Evolutionary conservation across 1,140 invertebrate species (phyloP).

Genomic region (Streblospio benedicti): DNA sequence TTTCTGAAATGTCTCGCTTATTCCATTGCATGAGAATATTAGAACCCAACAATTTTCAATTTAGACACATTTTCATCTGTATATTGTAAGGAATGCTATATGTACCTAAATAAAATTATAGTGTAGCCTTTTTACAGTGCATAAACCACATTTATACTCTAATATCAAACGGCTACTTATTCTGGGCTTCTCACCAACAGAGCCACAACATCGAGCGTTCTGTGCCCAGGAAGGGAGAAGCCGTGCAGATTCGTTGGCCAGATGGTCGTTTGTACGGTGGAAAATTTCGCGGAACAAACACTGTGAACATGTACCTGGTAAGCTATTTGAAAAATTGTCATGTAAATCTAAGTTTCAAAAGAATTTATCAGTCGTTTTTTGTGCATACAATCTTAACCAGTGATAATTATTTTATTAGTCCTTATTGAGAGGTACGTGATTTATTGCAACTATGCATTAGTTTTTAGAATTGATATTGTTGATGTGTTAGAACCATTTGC

Average conservation of each 20-base stretch:
- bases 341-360: not conserved
- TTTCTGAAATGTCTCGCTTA: too few species aligned
- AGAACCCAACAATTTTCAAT: too few species aligned
- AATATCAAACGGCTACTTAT: too few species aligned
- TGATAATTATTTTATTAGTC: not conserved
- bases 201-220: too few species aligned
- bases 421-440: not conserved
- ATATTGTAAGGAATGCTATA: too few species aligned
- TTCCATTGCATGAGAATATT: too few species aligned
- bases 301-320: slow-evolving; percentile 53
- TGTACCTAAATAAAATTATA: too few species aligned
- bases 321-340: slow-evolving; percentile 25
- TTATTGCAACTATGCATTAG: not conserved
- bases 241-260: slow-evolving; percentile 54
- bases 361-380: not conserved
- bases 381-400: slow-evolving; percentile 8
- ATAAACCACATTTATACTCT: too few species aligned
- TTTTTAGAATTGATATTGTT: not conserved
- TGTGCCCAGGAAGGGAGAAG: too few species aligned
- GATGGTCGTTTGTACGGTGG: slow-evolving; percentile 55
- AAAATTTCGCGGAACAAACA: slow-evolving; percentile 52
- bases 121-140: too few species aligned
- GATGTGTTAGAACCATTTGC: not conserved
- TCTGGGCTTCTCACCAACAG: too few species aligned
- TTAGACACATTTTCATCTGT: too few species aligned